Conservation (phyloP, 2,113 vertebrate genomes). For the Anguilla japonica region DNA sequence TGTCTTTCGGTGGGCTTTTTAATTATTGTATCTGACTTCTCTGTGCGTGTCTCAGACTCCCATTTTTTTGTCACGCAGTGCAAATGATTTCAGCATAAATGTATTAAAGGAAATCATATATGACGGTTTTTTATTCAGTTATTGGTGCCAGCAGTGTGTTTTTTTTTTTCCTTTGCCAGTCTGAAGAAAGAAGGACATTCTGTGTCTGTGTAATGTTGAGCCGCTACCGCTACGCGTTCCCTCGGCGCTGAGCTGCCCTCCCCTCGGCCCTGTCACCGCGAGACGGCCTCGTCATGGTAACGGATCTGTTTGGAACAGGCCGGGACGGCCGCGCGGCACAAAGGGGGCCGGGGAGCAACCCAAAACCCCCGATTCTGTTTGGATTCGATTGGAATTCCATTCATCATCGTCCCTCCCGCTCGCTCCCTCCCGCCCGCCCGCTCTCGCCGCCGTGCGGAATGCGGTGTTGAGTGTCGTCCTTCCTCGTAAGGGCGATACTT, state of each 20-base stretch:
- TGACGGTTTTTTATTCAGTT: neutral
- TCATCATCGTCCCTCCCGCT: slow-evolving; percentile 26
- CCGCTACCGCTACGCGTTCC: too few relatives aligned
- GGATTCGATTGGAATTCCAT: slow-evolving; percentile 38
- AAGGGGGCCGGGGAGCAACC: slow-evolving; percentile 24
- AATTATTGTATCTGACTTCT: neutral
- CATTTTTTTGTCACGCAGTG: neutral
- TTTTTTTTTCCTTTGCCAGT: neutral
- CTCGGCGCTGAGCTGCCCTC: neutral
- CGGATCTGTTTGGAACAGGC: slow-evolving; percentile 9
- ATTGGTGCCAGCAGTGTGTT: neutral
- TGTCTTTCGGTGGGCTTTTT: neutral
- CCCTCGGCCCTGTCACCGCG: neutral
- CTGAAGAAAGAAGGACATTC: neutral
- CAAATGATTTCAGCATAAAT: neutral
- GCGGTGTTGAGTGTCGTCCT: slow-evolving; percentile 63
- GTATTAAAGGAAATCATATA: neutral
- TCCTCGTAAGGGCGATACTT: slow-evolving; percentile 65
- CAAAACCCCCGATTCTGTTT: slow-evolving; percentile 33
- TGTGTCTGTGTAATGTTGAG: neutral
- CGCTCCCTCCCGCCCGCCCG: slow-evolving; percentile 28
- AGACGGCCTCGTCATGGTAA: slow-evolving; percentile 9
- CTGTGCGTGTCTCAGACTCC: neutral
- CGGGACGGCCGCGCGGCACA: neutral
- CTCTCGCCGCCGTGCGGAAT: slow-evolving; percentile 60